Base-by-base conservation (phyloP, 2,888 invertebrate genomes). In the Acronicta alni region DNA sequence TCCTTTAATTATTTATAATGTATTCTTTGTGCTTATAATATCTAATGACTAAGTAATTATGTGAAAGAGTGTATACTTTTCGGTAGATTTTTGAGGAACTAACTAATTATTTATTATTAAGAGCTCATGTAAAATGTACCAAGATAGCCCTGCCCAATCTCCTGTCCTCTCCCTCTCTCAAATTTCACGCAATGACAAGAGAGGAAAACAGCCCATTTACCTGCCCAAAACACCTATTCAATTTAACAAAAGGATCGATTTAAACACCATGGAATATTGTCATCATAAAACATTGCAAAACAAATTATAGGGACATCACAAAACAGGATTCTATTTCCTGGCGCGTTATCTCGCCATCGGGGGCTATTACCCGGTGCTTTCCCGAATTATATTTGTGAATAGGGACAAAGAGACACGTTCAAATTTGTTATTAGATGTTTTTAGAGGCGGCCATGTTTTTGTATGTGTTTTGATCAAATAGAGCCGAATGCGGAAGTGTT, bases 241-340 rank as follows among this genome's bases (percentile, higher is more conserved):
- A 66, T 71, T 68, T 42, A 47, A 45, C 35, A 52, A 60, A 52
- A 48, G 14, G 51, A 49, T 47, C 51, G 49, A 48, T 51, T 53
- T 20, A 26, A 18, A 39, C 17, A 15, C 54, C 66, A 44, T 41
- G 23, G 26, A 54, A 61, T 61, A 66, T 42, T 26, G 46, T 43
- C 18, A 37, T 42, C 57, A 26, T 64, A 54, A 43, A 72, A 62
- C 53, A 67, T 48, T 60, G 18, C 42, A 42, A 67, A 62, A 60
- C 52, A 70, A 70, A 63, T 71, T 75, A 60, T 47, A 39, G 58
- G 52, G 44, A 61, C 61, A 60, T 76, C 68, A 75, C 75, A 75
- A 67, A 69, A 69, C 62, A 71, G 72, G 74, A 72, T 81, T 78
- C 75, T 72, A 80, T 82, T 81, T 81, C 70, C 73, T 46, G 57